These are phyloP conservation scores for Brachirus orientalis DNA, from an alignment of 2,113 vertebrate species.

Conservation along the genomic window DNA sequence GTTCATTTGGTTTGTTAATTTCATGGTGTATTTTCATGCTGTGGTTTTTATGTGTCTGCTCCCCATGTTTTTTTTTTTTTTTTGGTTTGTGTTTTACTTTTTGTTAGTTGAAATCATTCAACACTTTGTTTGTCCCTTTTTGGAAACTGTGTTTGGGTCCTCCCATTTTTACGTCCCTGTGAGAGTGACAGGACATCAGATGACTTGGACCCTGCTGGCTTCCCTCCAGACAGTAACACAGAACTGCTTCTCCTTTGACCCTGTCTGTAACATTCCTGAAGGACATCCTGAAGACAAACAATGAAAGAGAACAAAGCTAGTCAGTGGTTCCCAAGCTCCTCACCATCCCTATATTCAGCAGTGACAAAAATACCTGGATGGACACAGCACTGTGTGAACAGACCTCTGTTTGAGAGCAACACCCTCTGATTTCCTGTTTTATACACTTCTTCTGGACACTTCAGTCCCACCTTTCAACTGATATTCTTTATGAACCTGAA, in stretches of 20 bases:
- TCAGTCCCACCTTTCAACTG: neutral
- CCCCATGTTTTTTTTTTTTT: no score
- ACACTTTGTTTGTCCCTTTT: no score
- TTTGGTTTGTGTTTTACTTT: no score
- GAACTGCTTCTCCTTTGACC: slow-evolving; percentile 50
- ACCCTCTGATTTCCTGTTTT: neutral
- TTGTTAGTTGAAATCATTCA: no score
- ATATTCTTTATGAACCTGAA: neutral
- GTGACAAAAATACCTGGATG: slow-evolving; percentile 34
- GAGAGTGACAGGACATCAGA: no score
- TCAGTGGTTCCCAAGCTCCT: slow-evolving; percentile 65
- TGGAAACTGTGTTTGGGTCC: no score
- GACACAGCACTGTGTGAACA: slow-evolving; percentile 19
- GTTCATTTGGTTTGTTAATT: no score
- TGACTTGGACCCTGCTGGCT: no score
- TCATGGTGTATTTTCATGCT: no score
- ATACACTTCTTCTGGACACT: neutral
- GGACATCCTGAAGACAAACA: slow-evolving; percentile 78
- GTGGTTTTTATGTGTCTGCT: no score
- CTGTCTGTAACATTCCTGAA: slow-evolving; percentile 57
- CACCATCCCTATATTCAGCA: neutral
- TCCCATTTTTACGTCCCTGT: no score
- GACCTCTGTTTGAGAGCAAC: neutral
- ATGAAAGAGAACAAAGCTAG: slow-evolving; percentile 72
- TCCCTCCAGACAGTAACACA: slow-evolving; percentile 11